Percentiles rank a stretch among this genome's conserved stretches.
These are phyloP conservation scores for Pelobates cultripes DNA, from an alignment of 2,797 vertebrate species.

Conservation along the genomic window DNA sequence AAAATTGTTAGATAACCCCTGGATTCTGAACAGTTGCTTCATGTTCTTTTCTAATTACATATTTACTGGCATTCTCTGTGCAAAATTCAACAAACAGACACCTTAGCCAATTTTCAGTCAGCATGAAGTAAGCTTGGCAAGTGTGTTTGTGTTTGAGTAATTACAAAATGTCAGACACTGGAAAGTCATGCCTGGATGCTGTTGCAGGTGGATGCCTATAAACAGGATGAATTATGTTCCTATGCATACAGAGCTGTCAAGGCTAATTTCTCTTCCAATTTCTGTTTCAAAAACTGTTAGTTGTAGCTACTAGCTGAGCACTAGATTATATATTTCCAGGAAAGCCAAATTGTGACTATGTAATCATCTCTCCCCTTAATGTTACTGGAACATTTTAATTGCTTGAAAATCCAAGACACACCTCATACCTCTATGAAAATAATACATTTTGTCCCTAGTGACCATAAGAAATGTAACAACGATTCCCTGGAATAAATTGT, in stretches of 20 bases:
- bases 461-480: no score
- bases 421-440: no score
- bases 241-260: conserved; percentile 53
- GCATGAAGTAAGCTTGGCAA: conserved; percentile 53
- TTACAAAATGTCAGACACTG: conserved; percentile 53
- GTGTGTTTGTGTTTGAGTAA: conserved; percentile 56
- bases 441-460: no score
- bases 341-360: conserved; percentile 28
- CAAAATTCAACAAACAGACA: conserved; percentile 50
- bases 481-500: no score
- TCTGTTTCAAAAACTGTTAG: conserved; percentile 53
- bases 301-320: conserved; percentile 36
- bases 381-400: no score
- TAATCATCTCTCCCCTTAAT: not conserved
- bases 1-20: conserved; percentile 34
- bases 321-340: conserved; percentile 18
- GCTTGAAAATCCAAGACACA: no score
- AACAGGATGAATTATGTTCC: conserved; percentile 54
- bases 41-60: conserved; percentile 51
- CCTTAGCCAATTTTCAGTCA: conserved; percentile 50
- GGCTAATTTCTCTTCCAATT: conserved; percentile 52
- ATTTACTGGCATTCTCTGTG: conserved; percentile 47
- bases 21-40: conserved; percentile 35
- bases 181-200: conserved; percentile 54
- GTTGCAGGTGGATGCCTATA: conserved; percentile 54